A percentile compares a stretch with the other conserved stretches of the same genome.
Conservation (phyloP, 2,888 invertebrate species). For the Cyaniris semiargus region DNA sequence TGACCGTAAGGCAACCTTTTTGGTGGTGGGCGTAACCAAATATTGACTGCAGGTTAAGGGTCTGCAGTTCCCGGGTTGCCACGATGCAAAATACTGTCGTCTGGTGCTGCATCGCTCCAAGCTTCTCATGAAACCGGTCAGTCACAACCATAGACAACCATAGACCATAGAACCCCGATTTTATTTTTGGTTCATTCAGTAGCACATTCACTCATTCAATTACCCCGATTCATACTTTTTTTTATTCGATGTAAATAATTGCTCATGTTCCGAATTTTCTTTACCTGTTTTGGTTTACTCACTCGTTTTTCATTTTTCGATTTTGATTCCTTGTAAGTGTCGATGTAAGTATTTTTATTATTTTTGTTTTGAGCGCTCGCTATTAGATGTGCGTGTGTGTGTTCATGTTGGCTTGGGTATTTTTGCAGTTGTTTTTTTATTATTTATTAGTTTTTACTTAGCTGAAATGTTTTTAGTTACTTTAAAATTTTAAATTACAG, state of each 20-base stretch:
- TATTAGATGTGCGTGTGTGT: conserved; percentile 23
- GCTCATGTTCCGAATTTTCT: conserved; percentile 19
- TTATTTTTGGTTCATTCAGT: conserved; percentile 21
- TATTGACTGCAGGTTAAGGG: conserved; percentile 92
- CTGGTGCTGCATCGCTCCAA: conserved; percentile 98
- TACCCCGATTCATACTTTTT: conserved; percentile 26
- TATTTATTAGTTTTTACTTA: not conserved
- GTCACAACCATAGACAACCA: conserved; percentile 58
- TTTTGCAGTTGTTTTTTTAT: conserved; percentile 18
- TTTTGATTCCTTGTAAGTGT: conserved; percentile 10
- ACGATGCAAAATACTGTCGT: conserved; percentile 96
- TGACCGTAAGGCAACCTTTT: not conserved
- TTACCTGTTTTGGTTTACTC: conserved; percentile 27
- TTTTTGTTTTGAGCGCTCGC: conserved; percentile 27
- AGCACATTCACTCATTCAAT: conserved; percentile 23
- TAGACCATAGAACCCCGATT: conserved; percentile 45
- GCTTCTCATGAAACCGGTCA: conserved; percentile 98
- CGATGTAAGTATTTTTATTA: conserved; percentile 17
- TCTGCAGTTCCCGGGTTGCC: conserved; percentile 97
- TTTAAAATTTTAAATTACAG: not conserved
- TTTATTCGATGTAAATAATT: conserved; percentile 22
- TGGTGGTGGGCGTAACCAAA: conserved; percentile 44
- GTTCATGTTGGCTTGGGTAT: conserved; percentile 35
- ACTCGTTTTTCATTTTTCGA: conserved; percentile 26
- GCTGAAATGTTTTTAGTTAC: not conserved